These are phyloP conservation scores for Lochmaea capreae DNA, from an alignment of 2,888 invertebrate species.

Conservation along the genomic window DNA sequence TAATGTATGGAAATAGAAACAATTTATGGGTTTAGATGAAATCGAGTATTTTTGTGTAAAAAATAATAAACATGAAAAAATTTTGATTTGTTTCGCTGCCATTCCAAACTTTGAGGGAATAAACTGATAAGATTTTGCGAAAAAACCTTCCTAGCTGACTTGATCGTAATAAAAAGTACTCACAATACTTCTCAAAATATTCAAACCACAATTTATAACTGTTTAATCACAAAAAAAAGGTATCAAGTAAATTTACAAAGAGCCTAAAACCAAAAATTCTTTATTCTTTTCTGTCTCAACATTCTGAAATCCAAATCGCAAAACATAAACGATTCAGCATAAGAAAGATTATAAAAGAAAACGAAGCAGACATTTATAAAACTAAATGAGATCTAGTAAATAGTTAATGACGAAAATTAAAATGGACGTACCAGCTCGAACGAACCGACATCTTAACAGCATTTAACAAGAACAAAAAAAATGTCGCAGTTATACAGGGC, in stretches of 20 bases:
- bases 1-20: no score
- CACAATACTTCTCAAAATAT: neutral
- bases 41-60: no score
- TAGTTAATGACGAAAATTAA: slow-evolving; percentile 38
- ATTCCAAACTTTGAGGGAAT: no score
- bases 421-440: slow-evolving; percentile 7
- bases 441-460: neutral
- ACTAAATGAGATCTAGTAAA: slow-evolving; percentile 47
- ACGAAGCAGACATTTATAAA: slow-evolving; percentile 44
- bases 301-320: slow-evolving; percentile 11
- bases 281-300: slow-evolving; percentile 12
- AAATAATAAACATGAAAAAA: no score
- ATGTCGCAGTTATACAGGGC: slow-evolving; percentile 1
- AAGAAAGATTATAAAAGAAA: slow-evolving; percentile 17
- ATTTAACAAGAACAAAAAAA: slow-evolving; percentile 1
- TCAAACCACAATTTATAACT: no score
- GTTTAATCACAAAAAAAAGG: no score
- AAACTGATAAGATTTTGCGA: no score
- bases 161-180: neutral
- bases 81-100: no score
- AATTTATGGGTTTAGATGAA: no score
- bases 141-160: no score
- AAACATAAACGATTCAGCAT: slow-evolving; percentile 9
- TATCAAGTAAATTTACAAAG: neutral
- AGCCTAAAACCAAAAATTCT: neutral